Base-by-base conservation (phyloP, 1,140 invertebrate genomes). In the Colletes latitarsis region DNA sequence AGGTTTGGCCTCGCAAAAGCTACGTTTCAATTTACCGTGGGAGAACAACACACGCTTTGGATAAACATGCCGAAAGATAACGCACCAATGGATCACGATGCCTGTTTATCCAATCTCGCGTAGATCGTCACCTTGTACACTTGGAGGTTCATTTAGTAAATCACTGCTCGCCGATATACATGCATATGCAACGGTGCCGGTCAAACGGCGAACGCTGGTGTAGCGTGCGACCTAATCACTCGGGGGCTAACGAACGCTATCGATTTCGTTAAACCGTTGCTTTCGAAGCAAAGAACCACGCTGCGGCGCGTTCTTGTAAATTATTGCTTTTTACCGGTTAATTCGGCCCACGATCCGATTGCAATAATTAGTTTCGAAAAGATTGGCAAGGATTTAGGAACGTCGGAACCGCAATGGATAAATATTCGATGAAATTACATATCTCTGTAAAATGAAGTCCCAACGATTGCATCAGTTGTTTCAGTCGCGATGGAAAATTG, bases 21-120 rank as follows among this genome's bases (percentile, higher is more conserved):
- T 62, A 49, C 19, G 69, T 76, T 72, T 68, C 68, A 67, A 84
- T 63, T 72, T 63, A 49, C 49, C 6, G 17, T 17, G 9, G 43
- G 30, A 66, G 30, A 30, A 30, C 30, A 60, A 39, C 5, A 19
- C n/a, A 66, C 21, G 70, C 43, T 70, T 80, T 71, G 58, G 19
- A 52, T 57, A 75, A 80, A 83, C 77, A 81, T 83, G 62, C 67
- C 49, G 39, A 75, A 71, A 30, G 74, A 67, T 79, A 52, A 71
- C 19, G 53, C 53, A 14, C 55, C n/a, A 17, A 74, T 71, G n/a
- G 17, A 1, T 70, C 41, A 41, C 52, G 39, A 1, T 64, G 70
- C 60, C 57, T 83, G 62, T 83, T 82, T 78, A 73, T 43, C 15
- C 15, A 57, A 52, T 30, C 49, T 58, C 4, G 57, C 12, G 63